These are phyloP conservation scores for Lithobates pipiens DNA, from an alignment of 2,797 vertebrate genomes.

Conservation along the genomic window DNA sequence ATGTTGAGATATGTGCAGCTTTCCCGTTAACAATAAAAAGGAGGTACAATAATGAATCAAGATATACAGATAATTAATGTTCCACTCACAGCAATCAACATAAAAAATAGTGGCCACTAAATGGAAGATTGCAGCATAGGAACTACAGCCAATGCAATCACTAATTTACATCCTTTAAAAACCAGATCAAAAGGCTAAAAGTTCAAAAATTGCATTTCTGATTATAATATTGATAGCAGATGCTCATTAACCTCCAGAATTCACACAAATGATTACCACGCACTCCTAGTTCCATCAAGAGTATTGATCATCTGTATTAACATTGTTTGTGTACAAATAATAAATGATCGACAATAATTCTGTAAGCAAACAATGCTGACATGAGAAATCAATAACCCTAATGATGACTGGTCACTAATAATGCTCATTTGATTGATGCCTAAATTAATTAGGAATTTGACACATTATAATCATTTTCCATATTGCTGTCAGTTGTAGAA, in stretches of 20 bases:
- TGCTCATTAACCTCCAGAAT: conserved; percentile 63
- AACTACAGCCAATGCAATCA: conserved; percentile 50
- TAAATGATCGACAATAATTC: conserved; percentile 64
- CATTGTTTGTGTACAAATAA: conserved; percentile 63
- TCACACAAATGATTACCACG: conserved; percentile 61
- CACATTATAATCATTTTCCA: conserved; percentile 56
- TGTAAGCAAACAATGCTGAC: conserved; percentile 64
- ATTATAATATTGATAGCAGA: conserved; percentile 62
- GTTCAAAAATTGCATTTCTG: conserved; percentile 62
- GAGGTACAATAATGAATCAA: conserved; percentile 3
- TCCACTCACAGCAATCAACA: conserved; percentile 51
- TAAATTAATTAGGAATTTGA: conserved; percentile 63
- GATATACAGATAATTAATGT: conserved; percentile 49
- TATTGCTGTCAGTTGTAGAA: conserved; percentile 45
- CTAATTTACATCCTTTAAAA: conserved; percentile 60
- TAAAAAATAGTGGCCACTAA: conserved; percentile 47
- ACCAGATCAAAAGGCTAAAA: conserved; percentile 59
- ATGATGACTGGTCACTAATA: conserved; percentile 61
- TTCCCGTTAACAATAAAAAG: conserved; percentile 13
- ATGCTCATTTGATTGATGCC: conserved; percentile 61
- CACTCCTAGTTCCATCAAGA: conserved; percentile 59
- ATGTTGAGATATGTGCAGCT: background rate
- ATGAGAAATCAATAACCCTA: conserved; percentile 62
- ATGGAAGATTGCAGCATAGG: conserved; percentile 52
- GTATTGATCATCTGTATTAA: conserved; percentile 64